phyloP scores from a whole-genome alignment of 2,888 invertebrate genomes.

The Drosophila imparisetae region DNA sequence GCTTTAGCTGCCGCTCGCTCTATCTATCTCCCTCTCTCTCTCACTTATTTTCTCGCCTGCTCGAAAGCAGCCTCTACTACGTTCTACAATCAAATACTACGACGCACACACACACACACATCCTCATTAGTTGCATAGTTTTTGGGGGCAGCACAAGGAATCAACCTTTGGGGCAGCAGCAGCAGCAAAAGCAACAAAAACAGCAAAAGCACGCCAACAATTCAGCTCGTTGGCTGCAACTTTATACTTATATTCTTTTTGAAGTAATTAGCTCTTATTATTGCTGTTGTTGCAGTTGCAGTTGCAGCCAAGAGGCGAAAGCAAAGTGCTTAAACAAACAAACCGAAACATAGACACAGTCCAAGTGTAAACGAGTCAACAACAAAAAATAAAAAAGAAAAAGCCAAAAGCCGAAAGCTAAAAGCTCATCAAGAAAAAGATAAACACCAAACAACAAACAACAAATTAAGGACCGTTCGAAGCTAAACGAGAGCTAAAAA shows the following conservation, averaged over 20 bases:
- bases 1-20: not conserved
- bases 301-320: slow-evolving; percentile 34
- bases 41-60: slow-evolving; percentile 5
- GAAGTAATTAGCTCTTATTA: slow-evolving; percentile 5
- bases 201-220: not conserved
- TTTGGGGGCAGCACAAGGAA: slow-evolving; percentile 56
- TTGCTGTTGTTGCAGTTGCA: slow-evolving; percentile 32
- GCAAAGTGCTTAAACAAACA: slow-evolving; percentile 25
- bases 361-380: slow-evolving; percentile 26
- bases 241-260: not conserved
- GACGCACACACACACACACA: slow-evolving; percentile 47
- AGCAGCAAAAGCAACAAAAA: slow-evolving; percentile 12
- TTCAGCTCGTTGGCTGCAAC: slow-evolving; percentile 1
- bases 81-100: slow-evolving; percentile 80
- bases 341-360: slow-evolving; percentile 21
- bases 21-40: not conserved
- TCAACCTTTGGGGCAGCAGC: slow-evolving; percentile 13
- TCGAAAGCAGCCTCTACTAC: slow-evolving; percentile 62
- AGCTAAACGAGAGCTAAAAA: slow-evolving; percentile 7
- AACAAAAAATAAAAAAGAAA: not conserved
- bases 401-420: not conserved
- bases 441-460: slow-evolving; percentile 19
- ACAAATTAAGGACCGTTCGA: slow-evolving; percentile 14
- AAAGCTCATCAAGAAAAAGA: slow-evolving; percentile 5
- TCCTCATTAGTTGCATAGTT: slow-evolving; percentile 56